Evolutionary conservation across 2,888 invertebrate species (phyloP).

Genomic region (Drosophila mercatorum): DNA sequence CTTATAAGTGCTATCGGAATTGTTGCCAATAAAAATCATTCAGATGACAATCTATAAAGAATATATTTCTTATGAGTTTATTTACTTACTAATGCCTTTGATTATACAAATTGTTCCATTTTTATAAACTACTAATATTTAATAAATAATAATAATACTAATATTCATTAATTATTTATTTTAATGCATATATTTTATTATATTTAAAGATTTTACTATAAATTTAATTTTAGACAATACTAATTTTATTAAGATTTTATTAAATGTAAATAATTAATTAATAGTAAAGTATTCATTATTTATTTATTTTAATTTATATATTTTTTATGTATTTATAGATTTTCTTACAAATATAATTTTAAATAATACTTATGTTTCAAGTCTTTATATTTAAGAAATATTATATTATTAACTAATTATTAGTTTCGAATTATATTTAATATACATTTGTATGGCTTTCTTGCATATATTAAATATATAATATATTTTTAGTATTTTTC

Average conservation of each 20-base stretch:
- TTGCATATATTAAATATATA: not conserved
- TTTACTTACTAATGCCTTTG: not conserved
- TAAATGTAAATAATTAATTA: too few species aligned
- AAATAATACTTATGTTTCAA: not conserved
- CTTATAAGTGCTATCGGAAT: not conserved
- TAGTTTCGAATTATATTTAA: not conserved
- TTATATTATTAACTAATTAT: not conserved
- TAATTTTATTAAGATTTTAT: not conserved
- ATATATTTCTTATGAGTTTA: not conserved
- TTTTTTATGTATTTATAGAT: too few species aligned
- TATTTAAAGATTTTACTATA: too few species aligned
- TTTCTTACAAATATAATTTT: too few species aligned
- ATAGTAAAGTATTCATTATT: too few species aligned
- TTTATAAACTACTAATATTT: not conserved
- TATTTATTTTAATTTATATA: too few species aligned
- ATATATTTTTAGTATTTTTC: too few species aligned
- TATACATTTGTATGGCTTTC: not conserved
- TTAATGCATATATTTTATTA: too few species aligned
- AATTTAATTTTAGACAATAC: too few species aligned
- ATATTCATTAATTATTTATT: too few species aligned
- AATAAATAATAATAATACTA: too few species aligned
- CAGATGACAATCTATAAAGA: not conserved
- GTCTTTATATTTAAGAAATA: too few species aligned
- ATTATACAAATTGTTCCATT: not conserved
- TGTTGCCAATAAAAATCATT: not conserved